phyloP scores from a whole-genome alignment of 2,113 vertebrate genomes.

The Protomyctophum bolini region DNA sequence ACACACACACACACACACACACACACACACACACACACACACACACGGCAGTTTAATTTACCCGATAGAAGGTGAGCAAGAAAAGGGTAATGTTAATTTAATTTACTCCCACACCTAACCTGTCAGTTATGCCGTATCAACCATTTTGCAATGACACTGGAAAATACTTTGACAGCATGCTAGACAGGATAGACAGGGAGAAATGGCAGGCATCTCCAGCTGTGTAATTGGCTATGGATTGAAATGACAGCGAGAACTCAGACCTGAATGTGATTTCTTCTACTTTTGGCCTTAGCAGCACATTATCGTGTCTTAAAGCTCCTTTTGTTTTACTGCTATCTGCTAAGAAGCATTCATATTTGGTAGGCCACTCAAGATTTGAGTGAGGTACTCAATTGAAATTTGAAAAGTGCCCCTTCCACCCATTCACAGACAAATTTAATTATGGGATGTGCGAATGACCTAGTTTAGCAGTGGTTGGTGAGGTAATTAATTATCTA shows the following conservation, averaged over 20 bases:
- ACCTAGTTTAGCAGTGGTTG: no score
- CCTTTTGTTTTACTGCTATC: no score
- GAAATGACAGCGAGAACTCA: slow-evolving; percentile 46
- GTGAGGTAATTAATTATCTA: no score
- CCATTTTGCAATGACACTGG: slow-evolving; percentile 16
- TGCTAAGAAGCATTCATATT: no score
- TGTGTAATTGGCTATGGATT: slow-evolving; percentile 62
- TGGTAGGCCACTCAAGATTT: no score
- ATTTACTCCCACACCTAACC: slow-evolving; percentile 38
- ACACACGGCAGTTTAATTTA: slow-evolving; percentile 32
- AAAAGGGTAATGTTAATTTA: slow-evolving; percentile 15
- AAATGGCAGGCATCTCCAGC: slow-evolving; percentile 28
- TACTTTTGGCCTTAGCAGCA: neutral
- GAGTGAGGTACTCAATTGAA: no score
- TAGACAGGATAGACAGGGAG: slow-evolving; percentile 51
- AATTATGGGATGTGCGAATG: no score
- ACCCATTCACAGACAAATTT: no score
- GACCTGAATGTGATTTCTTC: neutral
- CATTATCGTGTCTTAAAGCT: no score
- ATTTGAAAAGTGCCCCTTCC: no score
- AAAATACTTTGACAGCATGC: slow-evolving; percentile 30
- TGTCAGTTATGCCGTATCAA: slow-evolving; percentile 17
- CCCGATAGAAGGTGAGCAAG: slow-evolving; percentile 4
- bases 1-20: neutral
- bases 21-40: neutral